These are phyloP conservation scores for Geophilus truncorum DNA, from an alignment of 2,888 invertebrate species.

Conservation along the genomic window DNA sequence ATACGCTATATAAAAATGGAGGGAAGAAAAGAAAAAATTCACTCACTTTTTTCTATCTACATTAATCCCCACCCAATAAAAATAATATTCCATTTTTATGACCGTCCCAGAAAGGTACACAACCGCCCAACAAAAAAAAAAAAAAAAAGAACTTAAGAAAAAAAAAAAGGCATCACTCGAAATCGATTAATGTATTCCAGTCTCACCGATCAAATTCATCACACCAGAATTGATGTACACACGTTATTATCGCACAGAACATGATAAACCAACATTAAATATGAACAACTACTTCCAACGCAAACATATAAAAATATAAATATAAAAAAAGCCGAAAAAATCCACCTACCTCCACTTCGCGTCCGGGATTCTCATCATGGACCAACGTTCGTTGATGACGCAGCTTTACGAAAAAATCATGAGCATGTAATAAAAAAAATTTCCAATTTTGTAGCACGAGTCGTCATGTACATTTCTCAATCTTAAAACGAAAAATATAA, in stretches of 20 bases:
- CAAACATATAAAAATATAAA: not conserved
- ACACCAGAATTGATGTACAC: not conserved
- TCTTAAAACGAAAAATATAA: not conserved
- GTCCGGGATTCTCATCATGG: not conserved
- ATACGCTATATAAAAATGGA: no score
- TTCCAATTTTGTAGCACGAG: not conserved
- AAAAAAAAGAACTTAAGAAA: not conserved
- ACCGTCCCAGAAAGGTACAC: not conserved
- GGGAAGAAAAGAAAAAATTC: not conserved
- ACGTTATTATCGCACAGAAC: not conserved
- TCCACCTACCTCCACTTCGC: not conserved
- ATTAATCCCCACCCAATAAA: not conserved
- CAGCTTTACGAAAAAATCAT: slow-evolving; percentile 5
- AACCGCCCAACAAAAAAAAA: not conserved
- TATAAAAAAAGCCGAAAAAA: not conserved
- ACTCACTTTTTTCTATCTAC: not conserved
- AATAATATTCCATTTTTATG: not conserved
- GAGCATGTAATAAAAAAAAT: not conserved
- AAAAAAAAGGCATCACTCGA: not conserved
- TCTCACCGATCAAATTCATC: not conserved
- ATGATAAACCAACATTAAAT: not conserved
- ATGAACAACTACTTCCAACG: not conserved
- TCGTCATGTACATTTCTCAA: slow-evolving; percentile 1
- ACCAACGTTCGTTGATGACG: not conserved
- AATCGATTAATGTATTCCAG: not conserved